Evolutionary conservation across 2,888 invertebrate genomes (phyloP), one percentile per base, ranked within the genome.

Genomic region (Pollenia angustigena): DNA sequence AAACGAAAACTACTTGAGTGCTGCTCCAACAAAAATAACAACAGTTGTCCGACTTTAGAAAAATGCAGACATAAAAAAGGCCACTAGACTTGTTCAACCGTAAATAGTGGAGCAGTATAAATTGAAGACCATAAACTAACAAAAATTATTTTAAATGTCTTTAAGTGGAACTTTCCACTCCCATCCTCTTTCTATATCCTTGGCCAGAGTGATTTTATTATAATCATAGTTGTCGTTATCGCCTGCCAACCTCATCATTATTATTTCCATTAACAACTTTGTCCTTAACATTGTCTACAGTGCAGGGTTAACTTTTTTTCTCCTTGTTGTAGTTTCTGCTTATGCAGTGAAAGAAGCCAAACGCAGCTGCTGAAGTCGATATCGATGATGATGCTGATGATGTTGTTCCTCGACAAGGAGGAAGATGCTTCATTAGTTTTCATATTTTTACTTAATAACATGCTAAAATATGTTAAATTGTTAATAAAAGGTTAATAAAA

Each of bases 401-500:
- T 52, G 60, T 44, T 72, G 50, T 58, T 46, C 58, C 60, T 50
- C 16, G 48, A 44, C n/a, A 42, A 11, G 18, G 32, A 44, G 54
- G 69, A 75, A 66, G 48, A 66, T 52, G 86, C 80, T 76, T 78
- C 84, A 87, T 81, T 84, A 81, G 81, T 32, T 81, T 87, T 81
- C 84, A 87, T 81, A 81, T 84, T 84, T 81, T 74, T 40, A 64
- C 56, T 78, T 81, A 84, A 84, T 79, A 81, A 44, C 4, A 84
- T 84, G 81, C 66, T 78, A 81, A 84, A 87, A 78, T 81, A 87
- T 87, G 87, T 69, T 60, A 81, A 84, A 76, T 74, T 84, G 54
- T 68, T 62, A 62, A 32, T 32, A 32, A 83, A 72, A 87, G 76
- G 81, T 87, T 84, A 81, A 81, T 78, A 81, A 75, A 23, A 71